A percentile compares a stretch with the other conserved stretches of the same genome.
Evolutionary conservation across 2,113 vertebrate genomes (phyloP).

Genomic region (Seriola dumerili): DNA sequence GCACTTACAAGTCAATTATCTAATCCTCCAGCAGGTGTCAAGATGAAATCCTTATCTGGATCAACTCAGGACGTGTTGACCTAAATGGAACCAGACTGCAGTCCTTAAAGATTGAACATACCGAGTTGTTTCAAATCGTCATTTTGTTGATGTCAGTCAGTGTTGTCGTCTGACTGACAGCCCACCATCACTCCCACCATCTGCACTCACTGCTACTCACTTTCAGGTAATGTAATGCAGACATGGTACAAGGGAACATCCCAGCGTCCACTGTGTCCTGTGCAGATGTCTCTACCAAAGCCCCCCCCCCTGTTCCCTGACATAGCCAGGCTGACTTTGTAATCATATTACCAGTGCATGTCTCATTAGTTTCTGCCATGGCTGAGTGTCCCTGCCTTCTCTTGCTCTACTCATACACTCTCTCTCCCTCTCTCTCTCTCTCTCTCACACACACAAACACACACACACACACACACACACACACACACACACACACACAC

Average conservation of each 20-base stretch:
- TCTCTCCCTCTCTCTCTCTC: not conserved
- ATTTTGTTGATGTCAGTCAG: not conserved
- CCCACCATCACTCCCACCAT: not conserved
- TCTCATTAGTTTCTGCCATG: constrained; percentile 82
- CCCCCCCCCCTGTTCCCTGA: constrained; percentile 43
- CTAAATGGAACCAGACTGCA: constrained; percentile 18
- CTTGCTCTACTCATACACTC: constrained; percentile 36
- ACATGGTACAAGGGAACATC: constrained; percentile 15
- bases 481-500: constrained; percentile 34
- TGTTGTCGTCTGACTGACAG: constrained; percentile 33
- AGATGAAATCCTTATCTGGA: constrained; percentile 53
- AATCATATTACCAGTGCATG: constrained; percentile 81
- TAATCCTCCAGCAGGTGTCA: constrained; percentile 54
- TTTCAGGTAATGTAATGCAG: constrained; percentile 11
- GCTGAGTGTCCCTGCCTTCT: constrained; percentile 74
- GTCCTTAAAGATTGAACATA: constrained; percentile 18
- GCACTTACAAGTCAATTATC: constrained; percentile 68
- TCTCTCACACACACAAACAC: constrained; percentile 7
- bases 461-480: constrained; percentile 10
- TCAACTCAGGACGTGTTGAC: constrained; percentile 54
- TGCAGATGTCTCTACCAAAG: constrained; percentile 56
- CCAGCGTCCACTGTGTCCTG: constrained; percentile 48
- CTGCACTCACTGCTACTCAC: constrained; percentile 5
- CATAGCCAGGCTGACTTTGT: constrained; percentile 71
- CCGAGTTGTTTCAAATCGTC: constrained; percentile 17